Base-by-base conservation (phyloP, 1,140 invertebrate genomes). In the Zaprionus nigranus region DNA sequence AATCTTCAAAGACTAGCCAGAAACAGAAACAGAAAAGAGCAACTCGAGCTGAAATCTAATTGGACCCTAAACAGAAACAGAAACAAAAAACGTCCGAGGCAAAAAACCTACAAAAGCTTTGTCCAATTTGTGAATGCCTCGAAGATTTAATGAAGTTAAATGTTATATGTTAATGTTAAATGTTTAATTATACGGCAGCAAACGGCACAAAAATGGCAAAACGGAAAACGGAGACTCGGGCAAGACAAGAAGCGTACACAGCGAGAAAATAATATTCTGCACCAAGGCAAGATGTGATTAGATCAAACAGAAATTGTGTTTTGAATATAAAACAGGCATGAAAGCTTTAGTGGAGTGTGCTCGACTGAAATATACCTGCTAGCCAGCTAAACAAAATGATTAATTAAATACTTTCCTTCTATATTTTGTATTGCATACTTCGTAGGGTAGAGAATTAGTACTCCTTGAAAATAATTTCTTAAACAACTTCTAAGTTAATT, bases 121-220 rank as follows among this genome's bases (percentile, higher is more conserved):
- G 57, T 59, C 69, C 65, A 71, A 76, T 65, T 76, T 76, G 53
- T 70, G 68, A 60, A 71, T 73, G 69, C 74, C 67, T 63, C 49
- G 64, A 65, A 57, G 62, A 79, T 75, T 71, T 90, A 90, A 87
- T 88, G 85, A 87, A 81, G 66, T 78, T 82, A 82, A 87, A 82
- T 71, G 63, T 66, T 73, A 73, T 63, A 78, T 84, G 82, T 56
- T 78, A 61, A 83, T 75, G 68, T 54, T 76, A 73, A 75, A 80
- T 88, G 80, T 74, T 88, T 88, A 88, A 87, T 87, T 87, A 87
- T 83, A 87, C 78, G 30, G 46, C 53, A 64, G 74, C 66, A 63
- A 43, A 43, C n/a, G 40, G 40, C 43, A 57, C 59, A 57, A 58
- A 78, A 68, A 80, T 58, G 81, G 63, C 65, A 75, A 76, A 82